phyloP scores from a whole-genome alignment of 64 coral and sea anemone species.

The Montipora cactus region DNA sequence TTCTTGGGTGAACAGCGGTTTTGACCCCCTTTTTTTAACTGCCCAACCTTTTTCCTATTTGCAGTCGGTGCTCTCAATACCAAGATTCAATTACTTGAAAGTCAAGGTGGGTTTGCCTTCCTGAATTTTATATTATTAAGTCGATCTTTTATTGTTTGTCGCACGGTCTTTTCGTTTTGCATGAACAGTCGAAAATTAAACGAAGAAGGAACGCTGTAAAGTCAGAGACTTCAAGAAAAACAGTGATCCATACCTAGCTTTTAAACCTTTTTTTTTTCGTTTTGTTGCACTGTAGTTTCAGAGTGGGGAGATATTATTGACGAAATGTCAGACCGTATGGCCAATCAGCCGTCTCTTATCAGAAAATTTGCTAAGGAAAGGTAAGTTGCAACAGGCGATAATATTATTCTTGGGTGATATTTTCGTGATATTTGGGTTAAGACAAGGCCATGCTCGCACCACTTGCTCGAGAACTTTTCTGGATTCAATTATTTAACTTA shows the following conservation, averaged over 20 bases:
- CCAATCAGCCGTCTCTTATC: slow-evolving; percentile 90
- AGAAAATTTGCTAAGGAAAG: slow-evolving; percentile 97
- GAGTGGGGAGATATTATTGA: slow-evolving; percentile 96
- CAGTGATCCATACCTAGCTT: neutral
- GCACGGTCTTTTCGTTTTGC: too few relatives aligned
- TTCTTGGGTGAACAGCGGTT: neutral
- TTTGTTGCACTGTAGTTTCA: slow-evolving; percentile 38
- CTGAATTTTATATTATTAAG: too few relatives aligned
- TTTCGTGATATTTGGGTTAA: too few relatives aligned
- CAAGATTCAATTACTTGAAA: slow-evolving; percentile 85
- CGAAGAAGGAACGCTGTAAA: too few relatives aligned
- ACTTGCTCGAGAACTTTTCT: too few relatives aligned
- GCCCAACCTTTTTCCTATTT: neutral
- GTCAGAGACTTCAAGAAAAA: neutral
- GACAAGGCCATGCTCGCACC: too few relatives aligned
- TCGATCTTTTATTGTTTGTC: too few relatives aligned
- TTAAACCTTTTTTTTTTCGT: neutral
- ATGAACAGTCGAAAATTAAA: too few relatives aligned
- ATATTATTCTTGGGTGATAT: too few relatives aligned
- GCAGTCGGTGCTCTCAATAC: slow-evolving; percentile 65
- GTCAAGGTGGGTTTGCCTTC: slow-evolving; percentile 65
- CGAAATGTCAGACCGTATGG: slow-evolving; percentile 95
- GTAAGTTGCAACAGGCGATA: slow-evolving; percentile 5
- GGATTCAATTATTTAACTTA: too few relatives aligned
- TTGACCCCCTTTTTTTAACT: neutral